Conservation (phyloP, 2,888 invertebrate genomes). For the Eudasyphora cyanicolor region DNA sequence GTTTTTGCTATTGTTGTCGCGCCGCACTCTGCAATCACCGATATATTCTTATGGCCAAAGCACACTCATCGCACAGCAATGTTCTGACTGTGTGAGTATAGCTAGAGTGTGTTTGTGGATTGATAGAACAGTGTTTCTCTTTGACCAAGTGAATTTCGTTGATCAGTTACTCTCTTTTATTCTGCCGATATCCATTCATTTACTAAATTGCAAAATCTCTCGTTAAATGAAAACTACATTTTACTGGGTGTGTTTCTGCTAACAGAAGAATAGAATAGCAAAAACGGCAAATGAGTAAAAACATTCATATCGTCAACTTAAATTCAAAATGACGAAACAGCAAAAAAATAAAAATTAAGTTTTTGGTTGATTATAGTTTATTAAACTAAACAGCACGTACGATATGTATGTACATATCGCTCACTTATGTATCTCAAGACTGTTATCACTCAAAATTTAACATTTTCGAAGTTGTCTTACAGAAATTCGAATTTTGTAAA, state of each 20-base stretch:
- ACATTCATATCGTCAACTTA: too few relatives aligned
- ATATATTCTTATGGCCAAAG: constrained; percentile 17
- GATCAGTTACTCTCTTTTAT: background rate
- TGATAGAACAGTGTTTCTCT: too few relatives aligned
- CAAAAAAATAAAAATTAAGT: too few relatives aligned
- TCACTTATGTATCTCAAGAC: too few relatives aligned
- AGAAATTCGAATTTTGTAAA: too few relatives aligned
- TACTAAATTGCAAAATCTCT: constrained; percentile 19
- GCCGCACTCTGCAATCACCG: constrained; percentile 42
- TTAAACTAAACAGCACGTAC: too few relatives aligned
- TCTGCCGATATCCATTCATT: background rate
- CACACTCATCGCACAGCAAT: constrained; percentile 31
- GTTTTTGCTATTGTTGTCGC: constrained; percentile 24
- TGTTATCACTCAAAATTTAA: too few relatives aligned
- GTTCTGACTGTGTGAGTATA: constrained; percentile 23
- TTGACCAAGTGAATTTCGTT: background rate
- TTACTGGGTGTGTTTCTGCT: constrained; percentile 36
- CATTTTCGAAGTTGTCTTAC: too few relatives aligned
- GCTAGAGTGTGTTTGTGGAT: constrained; percentile 7
- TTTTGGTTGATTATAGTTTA: too few relatives aligned
- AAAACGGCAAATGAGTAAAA: too few relatives aligned
- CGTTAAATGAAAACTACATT: background rate
- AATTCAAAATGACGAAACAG: too few relatives aligned
- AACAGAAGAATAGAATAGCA: background rate
- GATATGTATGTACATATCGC: too few relatives aligned